Evolutionary conservation across 1,140 invertebrate genomes (phyloP), one percentile per base, ranked within the genome.

Genomic region (Venturia canescens): DNA sequence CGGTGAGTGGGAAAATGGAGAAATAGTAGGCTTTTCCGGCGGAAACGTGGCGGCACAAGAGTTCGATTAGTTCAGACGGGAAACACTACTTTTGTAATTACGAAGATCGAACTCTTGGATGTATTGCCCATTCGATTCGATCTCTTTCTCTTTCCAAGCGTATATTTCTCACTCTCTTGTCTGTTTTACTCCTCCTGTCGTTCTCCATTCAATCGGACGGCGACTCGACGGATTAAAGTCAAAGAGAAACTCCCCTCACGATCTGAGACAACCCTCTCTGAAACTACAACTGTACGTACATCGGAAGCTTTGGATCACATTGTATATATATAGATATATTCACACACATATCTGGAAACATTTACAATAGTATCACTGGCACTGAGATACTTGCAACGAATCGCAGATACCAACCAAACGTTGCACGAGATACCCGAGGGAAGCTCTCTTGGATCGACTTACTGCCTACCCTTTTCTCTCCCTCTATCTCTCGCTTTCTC

Each of bases 381-480:
- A 76, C 72, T 29, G 50, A 76, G 48, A 76, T 57, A 76, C 72
- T 27, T 50, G 71, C 53, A 4, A 76, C 26, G 75, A 63, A 66
- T 66, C 57, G 57, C 34, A 63, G 57, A 76, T 23, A 60, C 27
- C 26, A 15, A 48, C 31, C 57, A 66, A 77, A 77, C 57, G 75
- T 63, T 60, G 50, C 31, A 66, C 29, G 18, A 16, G 31, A 44
- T 63, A 77, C 75, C 75, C 75, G 21, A 77, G 75, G 75, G 75
- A 77, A 63, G 57, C 75, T 66, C 75, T 66, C 75, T 77, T 77
- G 75, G 75, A 77, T 77, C 75, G 75, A 60, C 72, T 69, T 69
- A 31, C 38, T 79, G 57, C 48, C 77, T 69, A 15, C 48, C 53
- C 34, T 26, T 74, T 21, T 69, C 76, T n/a, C 76, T 66, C 76